These are phyloP conservation scores for Drosophila tanythrix DNA, from an alignment of 2,888 invertebrate species.

Conservation along the genomic window DNA sequence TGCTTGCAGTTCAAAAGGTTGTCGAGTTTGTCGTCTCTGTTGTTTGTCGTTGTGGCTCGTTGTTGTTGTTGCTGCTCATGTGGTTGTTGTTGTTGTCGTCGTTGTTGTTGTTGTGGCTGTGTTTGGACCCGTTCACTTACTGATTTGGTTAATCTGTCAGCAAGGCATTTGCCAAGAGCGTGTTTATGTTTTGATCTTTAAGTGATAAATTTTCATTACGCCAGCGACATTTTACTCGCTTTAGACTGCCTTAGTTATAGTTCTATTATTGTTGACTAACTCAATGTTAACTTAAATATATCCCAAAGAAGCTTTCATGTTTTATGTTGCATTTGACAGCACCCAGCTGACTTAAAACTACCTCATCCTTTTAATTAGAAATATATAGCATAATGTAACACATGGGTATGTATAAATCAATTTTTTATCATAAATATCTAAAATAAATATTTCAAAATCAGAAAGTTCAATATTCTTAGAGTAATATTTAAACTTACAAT, in stretches of 20 bases:
- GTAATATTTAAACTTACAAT: neutral
- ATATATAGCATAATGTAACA: neutral
- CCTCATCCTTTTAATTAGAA: neutral
- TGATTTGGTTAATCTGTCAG: constrained; percentile 74
- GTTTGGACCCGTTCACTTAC: constrained; percentile 27
- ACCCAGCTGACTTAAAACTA: neutral
- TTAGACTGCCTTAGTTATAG: constrained; percentile 1
- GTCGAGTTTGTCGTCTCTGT: constrained; percentile 63
- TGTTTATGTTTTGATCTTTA: constrained; percentile 59
- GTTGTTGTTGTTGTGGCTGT: constrained; percentile 22
- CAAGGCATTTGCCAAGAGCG: constrained; percentile 39
- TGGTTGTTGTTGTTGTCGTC: constrained; percentile 12
- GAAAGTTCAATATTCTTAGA: neutral
- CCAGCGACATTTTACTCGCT: constrained; percentile 11
- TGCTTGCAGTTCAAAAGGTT: constrained; percentile 78
- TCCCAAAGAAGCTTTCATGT: no score
- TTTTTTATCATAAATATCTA: neutral
- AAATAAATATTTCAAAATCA: neutral
- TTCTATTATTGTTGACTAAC: neutral
- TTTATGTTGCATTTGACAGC: no score
- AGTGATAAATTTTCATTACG: constrained; percentile 74
- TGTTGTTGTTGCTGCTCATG: constrained; percentile 16
- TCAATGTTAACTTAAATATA: neutral
- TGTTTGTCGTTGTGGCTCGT: constrained; percentile 33
- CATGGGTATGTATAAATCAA: neutral